Evolutionary conservation across 2,888 invertebrate genomes (phyloP).

Genomic region (Oconnorella tubifera): DNA sequence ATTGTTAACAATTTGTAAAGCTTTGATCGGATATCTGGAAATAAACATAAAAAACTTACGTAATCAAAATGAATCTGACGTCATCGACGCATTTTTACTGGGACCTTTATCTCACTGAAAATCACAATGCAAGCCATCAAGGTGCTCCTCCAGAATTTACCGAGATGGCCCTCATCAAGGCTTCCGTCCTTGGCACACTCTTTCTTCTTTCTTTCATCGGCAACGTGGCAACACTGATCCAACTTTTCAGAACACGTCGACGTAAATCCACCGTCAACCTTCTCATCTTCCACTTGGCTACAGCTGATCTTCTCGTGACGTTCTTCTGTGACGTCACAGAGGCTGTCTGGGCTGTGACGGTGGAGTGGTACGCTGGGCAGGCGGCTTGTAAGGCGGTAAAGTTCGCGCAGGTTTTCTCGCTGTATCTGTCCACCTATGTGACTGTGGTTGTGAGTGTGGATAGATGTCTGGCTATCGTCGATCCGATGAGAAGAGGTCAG

Average conservation of each 20-base stretch:
- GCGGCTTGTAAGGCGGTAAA: conserved; percentile 75
- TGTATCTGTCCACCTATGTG: conserved; percentile 78
- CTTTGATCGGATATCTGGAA: too few species aligned
- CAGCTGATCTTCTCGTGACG: conserved; percentile 77
- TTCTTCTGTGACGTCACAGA: conserved; percentile 77
- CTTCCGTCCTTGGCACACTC: conserved; percentile 68
- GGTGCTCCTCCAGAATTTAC: conserved; percentile 64
- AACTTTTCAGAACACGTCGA: conserved; percentile 64
- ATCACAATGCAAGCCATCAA: too few species aligned
- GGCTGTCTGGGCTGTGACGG: conserved; percentile 75
- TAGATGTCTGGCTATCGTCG: conserved; percentile 71
- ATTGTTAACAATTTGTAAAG: too few species aligned
- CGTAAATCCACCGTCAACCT: conserved; percentile 62
- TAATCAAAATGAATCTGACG: too few species aligned
- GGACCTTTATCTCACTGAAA: too few species aligned
- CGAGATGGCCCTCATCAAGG: conserved; percentile 65
- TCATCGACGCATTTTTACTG: too few species aligned
- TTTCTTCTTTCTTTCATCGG: conserved; percentile 71
- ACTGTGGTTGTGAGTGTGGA: conserved; percentile 78
- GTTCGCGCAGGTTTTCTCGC: conserved; percentile 72
- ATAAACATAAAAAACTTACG: too few species aligned
- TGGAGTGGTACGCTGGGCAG: conserved; percentile 78
- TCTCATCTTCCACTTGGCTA: conserved; percentile 74
- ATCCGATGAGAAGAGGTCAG: conserved; percentile 62
- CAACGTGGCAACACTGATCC: conserved; percentile 73